phyloP scores from a whole-genome alignment of 2,888 invertebrate genomes.

The Hypercompe scribonia region DNA sequence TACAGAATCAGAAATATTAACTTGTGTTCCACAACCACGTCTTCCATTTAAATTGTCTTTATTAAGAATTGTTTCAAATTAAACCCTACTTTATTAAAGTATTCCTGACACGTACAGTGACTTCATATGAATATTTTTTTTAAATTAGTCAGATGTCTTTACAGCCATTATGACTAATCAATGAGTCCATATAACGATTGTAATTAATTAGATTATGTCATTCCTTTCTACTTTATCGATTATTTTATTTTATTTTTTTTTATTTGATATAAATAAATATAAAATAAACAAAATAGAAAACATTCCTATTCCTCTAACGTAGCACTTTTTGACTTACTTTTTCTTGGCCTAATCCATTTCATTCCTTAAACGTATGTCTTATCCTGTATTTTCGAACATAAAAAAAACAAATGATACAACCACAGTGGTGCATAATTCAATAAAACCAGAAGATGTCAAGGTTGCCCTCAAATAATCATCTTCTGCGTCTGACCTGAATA shows the following conservation, averaged over 20 bases:
- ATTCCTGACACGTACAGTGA: slow-evolving; percentile 33
- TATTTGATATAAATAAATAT: no score
- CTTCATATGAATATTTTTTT: slow-evolving; percentile 15
- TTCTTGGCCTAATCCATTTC: no score
- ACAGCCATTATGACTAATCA: slow-evolving; percentile 24
- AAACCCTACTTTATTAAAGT: slow-evolving; percentile 6
- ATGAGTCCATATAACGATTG: not conserved
- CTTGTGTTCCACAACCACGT: slow-evolving; percentile 23
- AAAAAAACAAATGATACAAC: not conserved
- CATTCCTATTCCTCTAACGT: no score
- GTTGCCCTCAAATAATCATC: not conserved
- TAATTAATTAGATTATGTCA: not conserved
- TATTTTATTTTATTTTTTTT: no score
- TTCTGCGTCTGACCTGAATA: not conserved
- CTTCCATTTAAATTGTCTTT: slow-evolving; percentile 25
- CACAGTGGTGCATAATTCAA: not conserved
- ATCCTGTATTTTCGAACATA: not conserved
- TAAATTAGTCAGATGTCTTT: slow-evolving; percentile 10
- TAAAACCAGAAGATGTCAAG: not conserved
- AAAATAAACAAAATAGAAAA: no score
- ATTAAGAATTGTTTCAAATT: slow-evolving; percentile 22
- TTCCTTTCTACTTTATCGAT: not conserved
- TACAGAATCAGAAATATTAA: slow-evolving; percentile 13
- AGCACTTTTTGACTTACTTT: no score
- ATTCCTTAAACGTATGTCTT: no score